Conservation (phyloP, 2,797 vertebrate species). For the Cheirogaleus major region DNA sequence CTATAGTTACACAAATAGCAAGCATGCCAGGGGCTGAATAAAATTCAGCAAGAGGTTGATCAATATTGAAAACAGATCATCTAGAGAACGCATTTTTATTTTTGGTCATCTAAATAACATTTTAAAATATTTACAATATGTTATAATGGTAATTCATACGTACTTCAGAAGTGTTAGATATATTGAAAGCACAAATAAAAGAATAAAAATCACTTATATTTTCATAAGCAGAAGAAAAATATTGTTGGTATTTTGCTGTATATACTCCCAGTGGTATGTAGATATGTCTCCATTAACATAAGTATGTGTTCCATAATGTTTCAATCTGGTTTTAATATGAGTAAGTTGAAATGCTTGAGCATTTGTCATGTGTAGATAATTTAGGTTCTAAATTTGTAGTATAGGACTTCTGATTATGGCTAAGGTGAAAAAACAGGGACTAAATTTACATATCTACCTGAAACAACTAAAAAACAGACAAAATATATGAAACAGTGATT, state of each 20-base stretch:
- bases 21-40: not conserved
- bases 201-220: not conserved
- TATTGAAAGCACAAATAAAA: not conserved
- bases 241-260: not conserved
- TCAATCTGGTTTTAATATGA: not conserved
- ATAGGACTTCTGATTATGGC: not conserved
- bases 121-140: constrained; percentile 9
- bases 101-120: constrained; percentile 5
- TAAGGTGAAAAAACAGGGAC: not conserved
- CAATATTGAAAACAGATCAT: constrained; percentile 2
- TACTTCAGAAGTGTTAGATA: not conserved
- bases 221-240: not conserved
- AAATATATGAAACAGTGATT: not conserved
- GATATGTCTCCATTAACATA: not conserved
- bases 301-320: not conserved
- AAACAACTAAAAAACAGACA: not conserved
- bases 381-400: not conserved
- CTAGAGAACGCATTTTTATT: not conserved
- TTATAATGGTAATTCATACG: not conserved
- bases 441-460: not conserved
- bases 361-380: not conserved
- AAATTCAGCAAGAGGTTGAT: not conserved
- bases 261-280: not conserved
- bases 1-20: not conserved
- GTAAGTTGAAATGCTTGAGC: not conserved